A percentile compares a stretch with the other conserved stretches of the same genome.
These are phyloP conservation scores for Sarcophaga subvicina DNA, from an alignment of 2,888 invertebrate species.

Conservation along the genomic window DNA sequence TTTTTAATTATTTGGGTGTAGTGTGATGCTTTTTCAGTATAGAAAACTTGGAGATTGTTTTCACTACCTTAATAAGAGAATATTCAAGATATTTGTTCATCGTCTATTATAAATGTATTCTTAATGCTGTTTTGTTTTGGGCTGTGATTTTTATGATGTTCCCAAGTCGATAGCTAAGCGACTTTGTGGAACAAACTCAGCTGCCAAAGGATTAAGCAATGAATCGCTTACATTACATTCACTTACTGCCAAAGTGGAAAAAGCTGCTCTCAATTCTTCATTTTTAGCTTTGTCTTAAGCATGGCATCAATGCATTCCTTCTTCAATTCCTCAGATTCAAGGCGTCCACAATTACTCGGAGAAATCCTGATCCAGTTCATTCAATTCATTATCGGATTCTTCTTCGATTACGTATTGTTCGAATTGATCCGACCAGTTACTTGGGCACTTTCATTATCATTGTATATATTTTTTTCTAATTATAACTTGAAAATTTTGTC, in stretches of 20 bases:
- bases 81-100: constrained; percentile 69
- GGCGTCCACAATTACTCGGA: too few relatives aligned
- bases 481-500: neutral
- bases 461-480: constrained; percentile 35
- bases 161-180: constrained; percentile 77
- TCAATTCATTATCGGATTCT: constrained; percentile 94
- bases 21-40: constrained; percentile 52
- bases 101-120: constrained; percentile 2
- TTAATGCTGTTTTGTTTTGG: neutral
- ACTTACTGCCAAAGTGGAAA: constrained; percentile 79
- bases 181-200: constrained; percentile 89
- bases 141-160: constrained; percentile 75
- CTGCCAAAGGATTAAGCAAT: constrained; percentile 91
- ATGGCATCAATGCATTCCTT: constrained; percentile 94
- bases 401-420: constrained; percentile 79
- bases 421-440: constrained; percentile 80
- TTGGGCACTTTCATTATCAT: constrained; percentile 80
- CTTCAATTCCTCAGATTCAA: constrained; percentile 94
- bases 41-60: constrained; percentile 65
- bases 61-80: constrained; percentile 72
- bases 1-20: constrained; percentile 13
- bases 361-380: too few relatives aligned
- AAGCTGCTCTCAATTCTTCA: constrained; percentile 80
- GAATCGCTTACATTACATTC: constrained; percentile 84
- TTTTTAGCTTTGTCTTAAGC: constrained; percentile 88